Percentiles rank a stretch among this genome's conserved stretches.
Conservation (phyloP, 2,113 vertebrate genomes). For the Podarcis cretensis region DNA sequence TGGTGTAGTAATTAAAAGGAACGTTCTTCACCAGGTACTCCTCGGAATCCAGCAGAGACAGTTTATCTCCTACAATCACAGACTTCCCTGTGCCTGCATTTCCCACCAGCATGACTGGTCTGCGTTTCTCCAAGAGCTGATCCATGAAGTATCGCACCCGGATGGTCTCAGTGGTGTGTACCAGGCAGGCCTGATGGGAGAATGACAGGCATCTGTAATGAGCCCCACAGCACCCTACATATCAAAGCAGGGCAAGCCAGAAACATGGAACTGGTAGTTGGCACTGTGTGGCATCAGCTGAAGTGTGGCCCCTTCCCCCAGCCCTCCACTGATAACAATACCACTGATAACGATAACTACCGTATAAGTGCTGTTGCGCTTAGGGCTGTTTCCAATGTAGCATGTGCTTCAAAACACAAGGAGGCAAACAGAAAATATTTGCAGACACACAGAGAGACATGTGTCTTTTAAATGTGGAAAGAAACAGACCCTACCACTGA, state of each 20-base stretch:
- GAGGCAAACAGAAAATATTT: background rate
- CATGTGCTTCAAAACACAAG: background rate
- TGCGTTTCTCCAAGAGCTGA: constrained; percentile 77
- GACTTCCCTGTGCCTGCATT: constrained; percentile 90
- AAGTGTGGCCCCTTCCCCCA: no score
- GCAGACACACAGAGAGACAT: background rate
- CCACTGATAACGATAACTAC: background rate
- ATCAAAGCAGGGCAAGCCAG: background rate
- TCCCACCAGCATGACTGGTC: constrained; percentile 92
- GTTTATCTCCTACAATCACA: constrained; percentile 86
- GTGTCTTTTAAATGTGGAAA: background rate
- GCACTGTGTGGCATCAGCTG: background rate
- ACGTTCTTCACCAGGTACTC: constrained; percentile 87
- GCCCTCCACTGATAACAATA: background rate
- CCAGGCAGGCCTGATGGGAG: constrained; percentile 86
- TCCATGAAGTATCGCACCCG: constrained; percentile 88
- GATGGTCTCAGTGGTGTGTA: constrained; percentile 89
- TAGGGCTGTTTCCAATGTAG: background rate
- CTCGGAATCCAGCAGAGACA: constrained; percentile 81
- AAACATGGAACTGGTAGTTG: background rate
- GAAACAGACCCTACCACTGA: background rate
- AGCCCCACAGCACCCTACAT: background rate
- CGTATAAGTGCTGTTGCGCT: background rate
- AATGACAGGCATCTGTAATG: rapidly evolving
- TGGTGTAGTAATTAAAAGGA: constrained; percentile 95